phyloP scores from a whole-genome alignment of 2,888 invertebrate genomes.

The Uropetala carovei region DNA sequence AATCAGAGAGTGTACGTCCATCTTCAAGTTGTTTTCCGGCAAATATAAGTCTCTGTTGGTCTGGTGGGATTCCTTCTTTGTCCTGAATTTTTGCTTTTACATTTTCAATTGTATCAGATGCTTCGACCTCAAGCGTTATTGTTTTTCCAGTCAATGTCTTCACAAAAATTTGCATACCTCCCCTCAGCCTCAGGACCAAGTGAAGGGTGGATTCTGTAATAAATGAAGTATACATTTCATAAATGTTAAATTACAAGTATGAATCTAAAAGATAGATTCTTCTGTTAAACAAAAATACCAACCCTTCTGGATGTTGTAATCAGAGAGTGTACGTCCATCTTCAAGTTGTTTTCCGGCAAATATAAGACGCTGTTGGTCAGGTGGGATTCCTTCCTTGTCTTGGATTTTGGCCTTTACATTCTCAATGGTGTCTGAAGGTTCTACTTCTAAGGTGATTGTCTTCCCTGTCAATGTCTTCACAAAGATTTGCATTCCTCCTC shows the following conservation, averaged over 20 bases:
- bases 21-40: conserved; percentile 80
- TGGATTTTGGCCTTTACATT: conserved; percentile 50
- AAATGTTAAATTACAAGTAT: no score
- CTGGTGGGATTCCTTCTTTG: conserved; percentile 74
- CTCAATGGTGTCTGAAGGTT: conserved; percentile 46
- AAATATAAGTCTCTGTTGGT: conserved; percentile 78
- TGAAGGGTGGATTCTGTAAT: conserved; percentile 77
- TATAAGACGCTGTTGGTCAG: conserved; percentile 77
- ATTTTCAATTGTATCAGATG: conserved; percentile 77
- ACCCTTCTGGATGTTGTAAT: conserved; percentile 78
- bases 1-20: conserved; percentile 78
- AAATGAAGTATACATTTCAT: no score
- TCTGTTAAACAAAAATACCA: no score
- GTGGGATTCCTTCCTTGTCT: conserved; percentile 69
- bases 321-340: conserved; percentile 78
- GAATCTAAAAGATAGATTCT: no score
- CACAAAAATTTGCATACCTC: conserved; percentile 77
- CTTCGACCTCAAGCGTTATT: conserved; percentile 76
- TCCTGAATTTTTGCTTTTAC: conserved; percentile 76
- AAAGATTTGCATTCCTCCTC: conserved; percentile 78
- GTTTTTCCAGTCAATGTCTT: conserved; percentile 77
- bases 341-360: conserved; percentile 80
- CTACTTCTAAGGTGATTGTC: conserved; percentile 29
- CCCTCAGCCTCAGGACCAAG: conserved; percentile 76
- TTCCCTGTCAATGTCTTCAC: conserved; percentile 74